Base-by-base conservation (phyloP, 2,888 invertebrate species). In the Limnephilus rhombicus region DNA sequence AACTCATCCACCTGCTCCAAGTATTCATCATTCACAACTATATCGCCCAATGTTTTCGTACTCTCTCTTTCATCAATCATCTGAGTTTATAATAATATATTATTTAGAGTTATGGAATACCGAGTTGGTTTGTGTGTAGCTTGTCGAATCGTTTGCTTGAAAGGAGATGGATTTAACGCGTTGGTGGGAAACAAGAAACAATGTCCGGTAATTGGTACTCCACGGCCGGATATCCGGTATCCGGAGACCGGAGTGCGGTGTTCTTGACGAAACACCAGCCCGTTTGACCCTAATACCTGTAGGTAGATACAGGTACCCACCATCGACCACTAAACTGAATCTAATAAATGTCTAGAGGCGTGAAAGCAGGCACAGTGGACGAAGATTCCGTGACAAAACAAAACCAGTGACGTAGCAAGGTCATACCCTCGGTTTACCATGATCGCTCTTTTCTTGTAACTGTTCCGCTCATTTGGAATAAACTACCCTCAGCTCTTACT, bases 181-280 rank as follows among this genome's bases (percentile, higher is more conserved):
- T 88, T 37, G 88, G 53, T 15, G 53, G 88, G 88, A 88, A 88
- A 88, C 15, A 31, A 49, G 68, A 68, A 68, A 53, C 68, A 53
- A 29, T 24, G 88, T 49, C 68, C 53, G 68, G 53, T 88, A 88
- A 49, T 88, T 88, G 37, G 15, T 45, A 7, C 31, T 68, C 68
- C 31, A n/a, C 45, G 86, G 53, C 88, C 88, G 88, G 88, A 88
- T 34, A 88, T 88, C 88, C 88, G 88, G 88, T 88, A 82, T 68
- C 68, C 68, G 68, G 68, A 68, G 68, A 68, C 68, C 68, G 68
- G 68, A 68, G 83, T 24, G 86, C 53, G 24, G 88, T 88, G 37
- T 68, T 88, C 68, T 68, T 37, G 53, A 68, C 53, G 24, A 68
- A 87, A 18, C 87, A 29, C 53, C 31, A 24, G 29, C 29, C 88